These are phyloP conservation scores for Timema podura DNA, from an alignment of 2,888 invertebrate genomes.

Conservation along the genomic window DNA sequence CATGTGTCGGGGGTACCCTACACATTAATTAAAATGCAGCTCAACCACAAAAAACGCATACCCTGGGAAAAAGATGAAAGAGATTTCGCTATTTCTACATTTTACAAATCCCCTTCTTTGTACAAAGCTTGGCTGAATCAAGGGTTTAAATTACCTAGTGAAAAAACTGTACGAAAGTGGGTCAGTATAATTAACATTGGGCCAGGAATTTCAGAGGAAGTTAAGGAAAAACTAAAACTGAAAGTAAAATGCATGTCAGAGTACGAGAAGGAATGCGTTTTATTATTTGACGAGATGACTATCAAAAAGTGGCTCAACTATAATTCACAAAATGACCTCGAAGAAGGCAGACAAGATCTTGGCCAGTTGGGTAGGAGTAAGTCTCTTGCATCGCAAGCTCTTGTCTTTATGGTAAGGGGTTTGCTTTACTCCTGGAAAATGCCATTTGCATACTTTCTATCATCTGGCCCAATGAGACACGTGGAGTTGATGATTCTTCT, in stretches of 20 bases:
- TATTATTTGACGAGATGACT: constrained; percentile 36
- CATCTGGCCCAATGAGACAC: constrained; percentile 26
- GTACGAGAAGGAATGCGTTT: constrained; percentile 32
- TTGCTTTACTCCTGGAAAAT: constrained; percentile 34
- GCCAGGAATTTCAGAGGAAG: constrained; percentile 32
- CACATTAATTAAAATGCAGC: constrained; percentile 7
- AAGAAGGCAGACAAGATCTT: constrained; percentile 35
- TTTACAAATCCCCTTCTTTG: constrained; percentile 37
- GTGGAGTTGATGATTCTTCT: constrained; percentile 25
- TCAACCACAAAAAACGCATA: constrained; percentile 14
- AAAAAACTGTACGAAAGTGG: constrained; percentile 35
- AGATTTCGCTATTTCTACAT: constrained; percentile 35
- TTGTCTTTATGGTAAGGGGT: constrained; percentile 36
- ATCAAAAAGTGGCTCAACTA: constrained; percentile 34
- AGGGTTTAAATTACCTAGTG: constrained; percentile 35
- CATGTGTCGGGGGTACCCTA: constrained; percentile 3
- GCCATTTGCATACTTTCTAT: constrained; percentile 33
- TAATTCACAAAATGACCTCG: constrained; percentile 31
- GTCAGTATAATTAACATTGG: constrained; percentile 33
- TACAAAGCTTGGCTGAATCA: constrained; percentile 34
- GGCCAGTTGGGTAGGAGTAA: constrained; percentile 31
- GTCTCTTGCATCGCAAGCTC: constrained; percentile 32
- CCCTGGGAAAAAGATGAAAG: constrained; percentile 36
- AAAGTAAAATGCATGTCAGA: constrained; percentile 35
- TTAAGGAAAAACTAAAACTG: constrained; percentile 32